Percentiles rank a stretch among this genome's conserved stretches.
phyloP scores from a whole-genome alignment of 2,888 invertebrate genomes.

The Daptonema setosum region DNA sequence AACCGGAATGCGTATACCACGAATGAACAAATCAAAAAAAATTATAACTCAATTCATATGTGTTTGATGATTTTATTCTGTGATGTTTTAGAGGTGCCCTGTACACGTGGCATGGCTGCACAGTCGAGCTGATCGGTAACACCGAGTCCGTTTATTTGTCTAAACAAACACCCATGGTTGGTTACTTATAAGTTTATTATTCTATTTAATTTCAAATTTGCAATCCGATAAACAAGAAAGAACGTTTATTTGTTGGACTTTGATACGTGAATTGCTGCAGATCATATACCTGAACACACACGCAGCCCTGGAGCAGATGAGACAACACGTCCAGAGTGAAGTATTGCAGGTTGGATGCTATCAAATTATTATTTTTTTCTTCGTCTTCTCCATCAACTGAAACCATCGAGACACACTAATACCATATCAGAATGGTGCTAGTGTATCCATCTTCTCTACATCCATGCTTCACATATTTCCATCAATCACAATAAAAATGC shows the following conservation, averaged over 20 bases:
- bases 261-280: conserved; percentile 7
- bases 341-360: conserved; percentile 13
- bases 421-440: too few species aligned
- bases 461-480: too few species aligned
- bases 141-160: conserved; percentile 82
- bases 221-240: too few species aligned
- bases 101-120: conserved; percentile 85
- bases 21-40: too few species aligned
- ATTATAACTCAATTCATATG: neutral
- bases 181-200: conserved; percentile 3
- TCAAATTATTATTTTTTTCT: too few species aligned
- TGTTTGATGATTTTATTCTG: neutral
- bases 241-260: neutral
- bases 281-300: conserved; percentile 76
- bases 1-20: too few species aligned
- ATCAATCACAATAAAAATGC: too few species aligned
- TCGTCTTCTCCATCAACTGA: too few species aligned
- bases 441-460: too few species aligned
- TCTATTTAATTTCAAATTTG: conserved; percentile 4
- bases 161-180: conserved; percentile 80
- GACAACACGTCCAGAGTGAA: conserved; percentile 53
- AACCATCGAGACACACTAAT: too few species aligned
- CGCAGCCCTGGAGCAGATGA: conserved; percentile 69
- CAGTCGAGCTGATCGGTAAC: conserved; percentile 57
- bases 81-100: conserved; percentile 59